These are phyloP conservation scores for Adelognathus sp. DNA, from an alignment of 2,888 invertebrate genomes.

Conservation along the genomic window DNA sequence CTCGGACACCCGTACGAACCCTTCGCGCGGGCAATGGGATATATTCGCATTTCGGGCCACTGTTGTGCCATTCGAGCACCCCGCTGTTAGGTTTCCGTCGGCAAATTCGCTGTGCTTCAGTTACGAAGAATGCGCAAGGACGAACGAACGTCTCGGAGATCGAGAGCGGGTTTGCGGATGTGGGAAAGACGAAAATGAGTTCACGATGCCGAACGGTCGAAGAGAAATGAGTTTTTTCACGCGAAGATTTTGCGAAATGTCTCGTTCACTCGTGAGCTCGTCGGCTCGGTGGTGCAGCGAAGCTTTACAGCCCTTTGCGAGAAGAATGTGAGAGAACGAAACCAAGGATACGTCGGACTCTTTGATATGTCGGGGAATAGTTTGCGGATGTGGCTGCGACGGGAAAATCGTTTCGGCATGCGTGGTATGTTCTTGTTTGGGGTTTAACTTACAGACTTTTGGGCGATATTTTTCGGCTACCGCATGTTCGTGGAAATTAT, in stretches of 20 bases:
- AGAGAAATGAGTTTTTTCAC: constrained; percentile 57
- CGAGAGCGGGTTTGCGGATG: constrained; percentile 72
- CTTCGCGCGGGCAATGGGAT: constrained; percentile 3
- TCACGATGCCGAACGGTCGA: background rate
- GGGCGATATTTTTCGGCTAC: background rate
- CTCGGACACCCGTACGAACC: constrained; percentile 44
- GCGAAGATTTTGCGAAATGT: constrained; percentile 24
- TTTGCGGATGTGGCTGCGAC: constrained; percentile 58
- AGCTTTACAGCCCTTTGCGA: background rate
- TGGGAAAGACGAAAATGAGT: constrained; percentile 59
- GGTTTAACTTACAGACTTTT: background rate
- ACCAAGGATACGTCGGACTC: constrained; percentile 47
- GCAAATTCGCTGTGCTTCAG: constrained; percentile 75
- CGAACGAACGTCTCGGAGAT: constrained; percentile 67
- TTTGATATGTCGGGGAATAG: constrained; percentile 48
- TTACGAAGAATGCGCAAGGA: constrained; percentile 71
- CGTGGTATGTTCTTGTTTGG: background rate
- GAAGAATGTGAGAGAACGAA: constrained; percentile 29
- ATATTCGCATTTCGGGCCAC: background rate
- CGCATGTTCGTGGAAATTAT: background rate
- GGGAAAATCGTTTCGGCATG: constrained; percentile 28
- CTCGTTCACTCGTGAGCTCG: constrained; percentile 12
- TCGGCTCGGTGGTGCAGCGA: background rate
- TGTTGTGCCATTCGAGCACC: background rate
- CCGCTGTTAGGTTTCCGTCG: constrained; percentile 62